Conservation (phyloP, 2,797 vertebrate genomes). For the Phalloptychus januarius region DNA sequence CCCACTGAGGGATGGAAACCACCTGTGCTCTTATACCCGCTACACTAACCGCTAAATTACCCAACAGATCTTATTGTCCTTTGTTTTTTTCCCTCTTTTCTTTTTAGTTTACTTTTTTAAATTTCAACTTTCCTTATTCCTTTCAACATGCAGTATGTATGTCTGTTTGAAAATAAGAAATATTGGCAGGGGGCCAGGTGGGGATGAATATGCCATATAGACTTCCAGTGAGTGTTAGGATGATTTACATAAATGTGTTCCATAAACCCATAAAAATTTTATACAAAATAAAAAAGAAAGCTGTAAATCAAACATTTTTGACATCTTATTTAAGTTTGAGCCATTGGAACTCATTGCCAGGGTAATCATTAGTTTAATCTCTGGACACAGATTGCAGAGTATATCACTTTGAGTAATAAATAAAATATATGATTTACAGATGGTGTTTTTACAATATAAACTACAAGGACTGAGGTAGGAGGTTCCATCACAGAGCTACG, state of each 20-base stretch:
- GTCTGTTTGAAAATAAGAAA: neutral
- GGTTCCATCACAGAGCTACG: slow-evolving; percentile 27
- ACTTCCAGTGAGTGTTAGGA: neutral
- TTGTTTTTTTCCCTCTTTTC: neutral
- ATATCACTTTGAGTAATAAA: slow-evolving; percentile 31
- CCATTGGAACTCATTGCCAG: neutral
- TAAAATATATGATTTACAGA: slow-evolving; percentile 41
- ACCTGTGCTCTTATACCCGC: slow-evolving; percentile 37
- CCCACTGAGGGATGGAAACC: slow-evolving; percentile 41
- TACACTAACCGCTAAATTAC: slow-evolving; percentile 42
- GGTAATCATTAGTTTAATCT: slow-evolving; percentile 5
- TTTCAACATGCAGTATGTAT: neutral
- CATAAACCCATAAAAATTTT: neutral
- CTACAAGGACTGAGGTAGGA: slow-evolving; percentile 26
- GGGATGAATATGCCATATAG: neutral
- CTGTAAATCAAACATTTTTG: neutral
- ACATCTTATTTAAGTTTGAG: neutral
- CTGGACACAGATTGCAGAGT: slow-evolving; percentile 11
- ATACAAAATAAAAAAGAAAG: neutral
- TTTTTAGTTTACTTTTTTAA: slow-evolving; percentile 4
- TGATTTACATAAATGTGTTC: neutral
- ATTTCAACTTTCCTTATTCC: neutral
- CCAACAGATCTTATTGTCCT: slow-evolving; percentile 39
- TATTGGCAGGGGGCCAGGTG: neutral
- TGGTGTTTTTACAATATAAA: slow-evolving; percentile 35